Evolutionary conservation across 2,888 invertebrate species (phyloP).

Genomic region (Ceraclea dissimilis): DNA sequence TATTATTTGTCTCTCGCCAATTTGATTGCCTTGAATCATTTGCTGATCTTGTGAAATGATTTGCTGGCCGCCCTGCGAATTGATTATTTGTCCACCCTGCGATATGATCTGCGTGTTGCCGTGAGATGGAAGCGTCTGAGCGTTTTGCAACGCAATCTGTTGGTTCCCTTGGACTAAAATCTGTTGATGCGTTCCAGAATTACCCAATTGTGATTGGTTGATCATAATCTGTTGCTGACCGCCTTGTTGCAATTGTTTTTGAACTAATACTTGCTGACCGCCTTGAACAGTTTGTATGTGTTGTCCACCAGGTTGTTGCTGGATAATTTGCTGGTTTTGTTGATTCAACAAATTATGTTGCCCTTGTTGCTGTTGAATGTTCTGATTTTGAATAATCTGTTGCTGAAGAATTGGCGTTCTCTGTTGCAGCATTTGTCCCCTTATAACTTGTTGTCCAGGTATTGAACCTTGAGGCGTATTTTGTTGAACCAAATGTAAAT

Average conservation of each 20-base stretch:
- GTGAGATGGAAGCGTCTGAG: slow-evolving; percentile 29
- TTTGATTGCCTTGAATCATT: slow-evolving; percentile 36
- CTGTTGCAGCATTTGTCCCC: slow-evolving; percentile 43
- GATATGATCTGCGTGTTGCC: slow-evolving; percentile 40
- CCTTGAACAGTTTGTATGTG: slow-evolving; percentile 35
- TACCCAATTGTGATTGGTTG: slow-evolving; percentile 40
- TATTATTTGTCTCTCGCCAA: slow-evolving; percentile 34
- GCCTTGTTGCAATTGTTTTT: slow-evolving; percentile 47
- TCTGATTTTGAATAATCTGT: slow-evolving; percentile 50
- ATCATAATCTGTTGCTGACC: slow-evolving; percentile 28
- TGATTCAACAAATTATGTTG: slow-evolving; percentile 30
- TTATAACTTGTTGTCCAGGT: slow-evolving; percentile 43
- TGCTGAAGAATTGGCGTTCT: slow-evolving; percentile 49
- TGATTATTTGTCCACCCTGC: slow-evolving; percentile 46
- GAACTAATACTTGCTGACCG: slow-evolving; percentile 53
- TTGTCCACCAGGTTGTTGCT: slow-evolving; percentile 33
- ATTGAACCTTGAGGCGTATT: slow-evolving; percentile 40
- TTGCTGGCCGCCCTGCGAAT: slow-evolving; percentile 39
- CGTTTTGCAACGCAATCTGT: slow-evolving; percentile 42
- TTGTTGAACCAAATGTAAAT: slow-evolving; percentile 47
- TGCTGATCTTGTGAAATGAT: slow-evolving; percentile 41
- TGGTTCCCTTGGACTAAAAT: slow-evolving; percentile 47
- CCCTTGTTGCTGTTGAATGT: slow-evolving; percentile 29
- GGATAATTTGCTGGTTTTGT: slow-evolving; percentile 47
- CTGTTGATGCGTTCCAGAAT: slow-evolving; percentile 41